Percentiles rank a stretch among this genome's conserved stretches.
Conservation (phyloP, 2,113 vertebrate species). For the Cavia aperea region DNA sequence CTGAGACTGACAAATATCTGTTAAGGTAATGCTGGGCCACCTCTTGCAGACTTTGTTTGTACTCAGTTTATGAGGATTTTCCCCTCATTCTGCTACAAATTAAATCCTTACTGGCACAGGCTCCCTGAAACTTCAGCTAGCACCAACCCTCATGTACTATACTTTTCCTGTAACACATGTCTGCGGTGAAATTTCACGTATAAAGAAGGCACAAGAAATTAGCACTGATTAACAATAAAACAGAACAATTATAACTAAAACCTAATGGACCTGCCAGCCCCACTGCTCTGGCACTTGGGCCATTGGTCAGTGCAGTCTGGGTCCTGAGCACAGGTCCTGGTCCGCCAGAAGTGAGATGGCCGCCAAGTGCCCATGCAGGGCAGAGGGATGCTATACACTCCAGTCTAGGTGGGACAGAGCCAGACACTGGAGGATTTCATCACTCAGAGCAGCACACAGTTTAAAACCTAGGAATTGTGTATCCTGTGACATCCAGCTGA, state of each 20-base stretch:
- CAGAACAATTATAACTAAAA: background rate
- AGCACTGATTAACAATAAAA: background rate
- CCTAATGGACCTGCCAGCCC: background rate
- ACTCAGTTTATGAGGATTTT: background rate
- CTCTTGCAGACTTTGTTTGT: background rate
- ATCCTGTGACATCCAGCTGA: background rate
- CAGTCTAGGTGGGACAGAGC: background rate
- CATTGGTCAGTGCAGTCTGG: background rate
- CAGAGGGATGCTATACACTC: background rate
- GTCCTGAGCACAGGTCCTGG: background rate
- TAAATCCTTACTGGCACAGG: background rate
- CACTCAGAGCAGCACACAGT: background rate
- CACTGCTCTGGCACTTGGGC: too few relatives aligned
- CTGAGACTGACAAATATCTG: background rate
- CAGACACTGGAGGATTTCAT: accelerated
- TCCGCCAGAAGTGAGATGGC: background rate
- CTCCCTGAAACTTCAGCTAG: too few relatives aligned
- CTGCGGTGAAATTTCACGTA: background rate
- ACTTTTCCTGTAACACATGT: background rate
- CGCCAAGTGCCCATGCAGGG: accelerated
- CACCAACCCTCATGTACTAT: too few relatives aligned
- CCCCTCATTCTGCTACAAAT: background rate
- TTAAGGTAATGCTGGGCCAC: background rate
- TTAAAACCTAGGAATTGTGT: background rate
- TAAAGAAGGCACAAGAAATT: background rate